Percentiles rank a stretch among this genome's conserved stretches.
Evolutionary conservation across 1,140 invertebrate genomes (phyloP).

Genomic region (Venustaconcha ellipsiformis): DNA sequence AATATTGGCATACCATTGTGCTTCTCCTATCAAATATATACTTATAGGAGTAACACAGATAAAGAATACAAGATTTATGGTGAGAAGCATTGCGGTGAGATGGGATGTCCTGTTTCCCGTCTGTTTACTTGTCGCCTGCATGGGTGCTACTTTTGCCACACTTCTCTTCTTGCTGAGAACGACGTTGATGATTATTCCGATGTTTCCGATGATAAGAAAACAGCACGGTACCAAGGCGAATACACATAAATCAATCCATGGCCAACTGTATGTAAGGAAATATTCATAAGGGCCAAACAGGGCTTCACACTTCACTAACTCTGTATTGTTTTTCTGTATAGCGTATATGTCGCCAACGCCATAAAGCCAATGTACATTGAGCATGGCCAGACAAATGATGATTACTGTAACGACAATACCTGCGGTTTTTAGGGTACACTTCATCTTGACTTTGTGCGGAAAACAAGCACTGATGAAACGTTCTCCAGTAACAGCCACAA

Average conservation of each 20-base stretch:
- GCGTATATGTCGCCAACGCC: slow-evolving; percentile 4
- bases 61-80: slow-evolving; percentile 23
- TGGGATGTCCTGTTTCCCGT: slow-evolving; percentile 6
- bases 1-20: slow-evolving; percentile 1
- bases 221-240: slow-evolving; percentile 16
- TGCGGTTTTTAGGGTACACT: slow-evolving; percentile 27
- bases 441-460: slow-evolving; percentile 32
- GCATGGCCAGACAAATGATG: neutral
- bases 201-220: slow-evolving; percentile 17
- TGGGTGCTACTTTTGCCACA: neutral
- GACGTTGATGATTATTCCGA: slow-evolving; percentile 12
- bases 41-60: slow-evolving; percentile 24
- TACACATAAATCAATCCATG: slow-evolving; percentile 27
- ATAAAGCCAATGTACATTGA: slow-evolving; percentile 28
- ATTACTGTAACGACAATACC: slow-evolving; percentile 1
- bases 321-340: neutral
- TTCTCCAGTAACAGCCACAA: slow-evolving; percentile 48
- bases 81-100: slow-evolving; percentile 12
- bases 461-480: slow-evolving; percentile 42
- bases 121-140: neutral
- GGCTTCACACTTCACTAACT: neutral
- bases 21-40: slow-evolving; percentile 23
- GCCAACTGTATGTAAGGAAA: slow-evolving; percentile 19
- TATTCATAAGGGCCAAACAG: slow-evolving; percentile 5
- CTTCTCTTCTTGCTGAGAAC: slow-evolving; percentile 20